Base-by-base conservation (phyloP, 2,113 vertebrate species). In the Typhlomys cinereus region DNA sequence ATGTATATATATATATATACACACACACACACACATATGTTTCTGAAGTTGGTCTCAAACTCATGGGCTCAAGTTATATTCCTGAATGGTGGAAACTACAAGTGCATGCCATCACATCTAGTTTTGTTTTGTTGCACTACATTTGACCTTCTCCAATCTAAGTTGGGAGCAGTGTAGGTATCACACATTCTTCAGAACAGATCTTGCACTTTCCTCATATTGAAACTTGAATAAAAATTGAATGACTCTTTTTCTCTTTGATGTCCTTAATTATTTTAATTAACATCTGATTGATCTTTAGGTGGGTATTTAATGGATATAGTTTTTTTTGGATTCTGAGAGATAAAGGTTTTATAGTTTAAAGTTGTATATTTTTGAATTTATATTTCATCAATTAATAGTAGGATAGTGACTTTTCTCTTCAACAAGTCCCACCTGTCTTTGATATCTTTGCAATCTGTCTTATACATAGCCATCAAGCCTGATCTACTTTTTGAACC, bases 401-500 rank as follows among this genome's bases (percentile, higher is more conserved):
- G 4, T 64, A 89, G 7, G 61, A 82, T 23, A 59, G n/a, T 44
- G 23, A 31, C 76, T 52, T 52, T 64, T 57, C 62, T 50, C 50
- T 81, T 36, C 71, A 54, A 57, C 52, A 1, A 94, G 29, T 89
- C 44, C 6, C 25, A 57, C 48, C 2, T 69, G 13, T 70, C n/a
- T 57, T 7, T 27, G 21, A 2, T 70, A 14, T 20, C 20, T 11
- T n/a, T 41, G 36, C 4, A 67, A 50, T 71, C 76, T 76, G 46
- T 70, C 25, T 66, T 83, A 39, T 9, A 27, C 59, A 73, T 39
- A 66, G 14, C 46, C 85, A 18, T 9, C 41, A 87, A 81, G 7
- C 1, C 61, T 54, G 13, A 3, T 83, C 83, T 87, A 70, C 29
- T 91, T 85, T 31, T 83, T 86, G 50, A 91, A 71, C 21, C 5